These are phyloP conservation scores for Gadopsis bispinosus DNA, from an alignment of 2,797 vertebrate species.

Conservation along the genomic window DNA sequence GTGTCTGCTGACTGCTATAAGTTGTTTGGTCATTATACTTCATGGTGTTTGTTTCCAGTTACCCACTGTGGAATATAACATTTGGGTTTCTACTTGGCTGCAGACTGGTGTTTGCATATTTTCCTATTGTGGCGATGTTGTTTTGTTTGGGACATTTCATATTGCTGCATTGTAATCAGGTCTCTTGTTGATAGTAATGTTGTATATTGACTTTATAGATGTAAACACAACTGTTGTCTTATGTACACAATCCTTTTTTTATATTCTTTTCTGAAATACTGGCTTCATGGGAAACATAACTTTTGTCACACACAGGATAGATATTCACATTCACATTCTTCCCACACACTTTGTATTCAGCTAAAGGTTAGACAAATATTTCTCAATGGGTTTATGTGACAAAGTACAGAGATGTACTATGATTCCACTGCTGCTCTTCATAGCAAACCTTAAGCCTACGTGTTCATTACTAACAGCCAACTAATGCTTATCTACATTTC, in stretches of 20 bases:
- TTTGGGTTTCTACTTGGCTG: slow-evolving; percentile 23
- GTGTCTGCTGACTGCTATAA: not conserved
- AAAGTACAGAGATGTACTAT: not conserved
- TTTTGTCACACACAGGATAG: slow-evolving; percentile 7
- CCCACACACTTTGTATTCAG: not conserved
- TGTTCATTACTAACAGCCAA: not conserved
- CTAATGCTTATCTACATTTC: not conserved
- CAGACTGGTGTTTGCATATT: slow-evolving; percentile 22
- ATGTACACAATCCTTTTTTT: slow-evolving; percentile 6
- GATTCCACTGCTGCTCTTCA: not conserved
- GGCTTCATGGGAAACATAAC: slow-evolving; percentile 19
- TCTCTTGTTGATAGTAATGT: slow-evolving; percentile 27
- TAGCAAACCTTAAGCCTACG: too few relatives aligned
- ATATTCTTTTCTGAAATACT: slow-evolving; percentile 6
- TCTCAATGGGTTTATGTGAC: not conserved
- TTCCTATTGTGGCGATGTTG: slow-evolving; percentile 29
- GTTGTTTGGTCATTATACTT: not conserved
- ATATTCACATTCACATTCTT: not conserved
- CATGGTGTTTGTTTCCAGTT: slow-evolving; percentile 14
- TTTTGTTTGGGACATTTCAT: slow-evolving; percentile 26
- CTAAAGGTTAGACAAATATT: not conserved
- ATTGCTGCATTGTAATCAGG: slow-evolving; percentile 18
- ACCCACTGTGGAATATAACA: slow-evolving; percentile 1
- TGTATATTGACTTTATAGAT: slow-evolving; percentile 21
- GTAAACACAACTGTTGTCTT: slow-evolving; percentile 16